Base-by-base conservation (phyloP, 2,113 vertebrate genomes). In the Actenoides hombroni region DNA sequence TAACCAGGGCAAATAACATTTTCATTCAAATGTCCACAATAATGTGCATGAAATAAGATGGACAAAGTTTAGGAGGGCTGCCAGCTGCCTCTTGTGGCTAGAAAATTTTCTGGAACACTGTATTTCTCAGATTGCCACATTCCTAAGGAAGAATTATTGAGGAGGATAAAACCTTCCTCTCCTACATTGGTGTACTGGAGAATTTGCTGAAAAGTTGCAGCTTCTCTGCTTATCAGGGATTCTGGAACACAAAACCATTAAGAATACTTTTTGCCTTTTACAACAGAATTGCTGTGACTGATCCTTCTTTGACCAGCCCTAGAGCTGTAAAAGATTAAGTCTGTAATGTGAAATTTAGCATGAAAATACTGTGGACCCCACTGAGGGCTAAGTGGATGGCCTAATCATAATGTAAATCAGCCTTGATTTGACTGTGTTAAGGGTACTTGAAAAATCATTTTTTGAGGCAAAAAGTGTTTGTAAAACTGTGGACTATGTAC, bases 291-390 rank as follows among this genome's bases (percentile, higher is more conserved):
- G 4, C 42, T 81, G 16, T n/a, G 33, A 37, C 26, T 86, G 83
- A 68, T 88, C 48, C 88, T 88, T 82, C 48, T 51, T 37, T 76
- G 48, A 71, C 68, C 53, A 84, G 33, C 19, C 42, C 40, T 35
- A 39, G 35, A 78, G 37, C 21, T 56, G 48, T 23, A 83, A 70
- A 83, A 75, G 10, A 90, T 81, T 70, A 56, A 49, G 20, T 63
- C 3, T 88, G 51, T 94, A 92, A 83, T 60, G 42, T 83, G 82
- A 88, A 90, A 93, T 96, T 95, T 90, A 83, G 33, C 76, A 79
- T 88, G 80, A 94, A 97, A 94, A 68, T 70, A 33, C 28, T 35
- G 28, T 70, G 42, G 75, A 70, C 37, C 54, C 86, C 85, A 83
- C 29, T 68, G 39, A 83, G 14, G 64, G 29, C 17, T 67, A 80